Evolutionary conservation across 2,888 invertebrate species (phyloP).

Genomic region (Eupithecia vulgata): DNA sequence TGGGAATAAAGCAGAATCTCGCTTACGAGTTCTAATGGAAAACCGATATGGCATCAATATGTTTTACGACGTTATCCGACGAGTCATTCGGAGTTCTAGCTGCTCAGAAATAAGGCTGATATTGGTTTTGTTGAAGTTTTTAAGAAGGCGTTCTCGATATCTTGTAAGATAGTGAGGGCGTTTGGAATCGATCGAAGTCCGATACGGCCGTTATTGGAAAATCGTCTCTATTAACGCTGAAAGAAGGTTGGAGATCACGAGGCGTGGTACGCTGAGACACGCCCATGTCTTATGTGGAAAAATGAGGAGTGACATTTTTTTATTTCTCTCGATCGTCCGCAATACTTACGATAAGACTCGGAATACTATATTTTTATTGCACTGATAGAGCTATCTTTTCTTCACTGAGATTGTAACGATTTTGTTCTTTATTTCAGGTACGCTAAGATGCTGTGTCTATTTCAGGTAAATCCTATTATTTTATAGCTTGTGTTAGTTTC

Average conservation of each 20-base stretch:
- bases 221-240: slow-evolving; percentile 74
- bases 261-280: slow-evolving; percentile 76
- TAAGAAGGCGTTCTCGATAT: slow-evolving; percentile 83
- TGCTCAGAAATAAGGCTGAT: slow-evolving; percentile 57
- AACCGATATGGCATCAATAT: slow-evolving; percentile 84
- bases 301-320: slow-evolving; percentile 71
- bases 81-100: slow-evolving; percentile 58
- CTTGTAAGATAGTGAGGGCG: slow-evolving; percentile 83
- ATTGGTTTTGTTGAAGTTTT: slow-evolving; percentile 56
- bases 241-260: slow-evolving; percentile 68
- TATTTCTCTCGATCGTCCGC: slow-evolving; percentile 65
- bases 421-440: slow-evolving; percentile 65
- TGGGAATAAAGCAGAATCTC: slow-evolving; percentile 57
- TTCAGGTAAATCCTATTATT: slow-evolving; percentile 65
- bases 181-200: slow-evolving; percentile 80
- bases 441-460: slow-evolving; percentile 73
- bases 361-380: slow-evolving; percentile 64
- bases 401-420: slow-evolving; percentile 40
- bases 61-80: slow-evolving; percentile 66
- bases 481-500: slow-evolving; percentile 35
- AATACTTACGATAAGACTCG: slow-evolving; percentile 59
- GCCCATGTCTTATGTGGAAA: slow-evolving; percentile 80
- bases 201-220: slow-evolving; percentile 78
- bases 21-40: slow-evolving; percentile 71
- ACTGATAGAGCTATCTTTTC: slow-evolving; percentile 49